Evolutionary conservation across 2,113 vertebrate species (phyloP), one percentile per base, ranked within the genome.

Genomic region (Eudyptes chrysolophus): DNA sequence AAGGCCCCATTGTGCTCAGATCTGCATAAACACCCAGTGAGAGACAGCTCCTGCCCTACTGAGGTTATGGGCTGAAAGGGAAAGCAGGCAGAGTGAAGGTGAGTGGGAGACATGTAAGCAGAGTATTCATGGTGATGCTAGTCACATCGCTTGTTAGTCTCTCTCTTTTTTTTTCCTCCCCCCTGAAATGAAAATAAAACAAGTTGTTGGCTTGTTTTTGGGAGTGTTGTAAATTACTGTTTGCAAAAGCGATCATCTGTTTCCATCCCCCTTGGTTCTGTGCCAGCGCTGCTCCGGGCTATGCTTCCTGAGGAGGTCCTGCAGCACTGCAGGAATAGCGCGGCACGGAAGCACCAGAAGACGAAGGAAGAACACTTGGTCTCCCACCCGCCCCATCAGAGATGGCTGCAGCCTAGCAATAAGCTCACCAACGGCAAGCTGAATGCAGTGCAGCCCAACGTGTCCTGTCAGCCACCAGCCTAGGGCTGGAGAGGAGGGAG

Each of bases 41-140:
- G 91, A 97, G 95, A 89, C 94, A 96, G 93, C 89, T 93, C 89
- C 89, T 96, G 95, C 84, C 93, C 92, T 95, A 42, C 64, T 7
- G 81, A 83, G 93, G 89, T 97, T 92, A 93, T 5, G 75, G 86
- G 57, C 84, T 90, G 62, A 80, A 89, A 65, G 49, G 27, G 66
- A 69, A 85, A 82, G 87, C 58, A 55, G 76, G 29, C 82, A 57
- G 27, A 84, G 61, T 38, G 42, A 94, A 65, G 55, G 48, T 0
- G 4, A 85, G 84, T 9, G 36, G 74, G 36, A 71, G 34, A 66
- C 62, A 11, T 2, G 46, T 40, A 54, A 83, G 42, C 0, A 0
- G 26, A 79, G 3, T 5, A 5, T 34, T 92, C 29, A 17, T 3
- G 51, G 51, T 44, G 76, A 92, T 71, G 77, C 52, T 36, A 76